Conservation (phyloP, 2,888 invertebrate genomes). For the Acheta domesticus region DNA sequence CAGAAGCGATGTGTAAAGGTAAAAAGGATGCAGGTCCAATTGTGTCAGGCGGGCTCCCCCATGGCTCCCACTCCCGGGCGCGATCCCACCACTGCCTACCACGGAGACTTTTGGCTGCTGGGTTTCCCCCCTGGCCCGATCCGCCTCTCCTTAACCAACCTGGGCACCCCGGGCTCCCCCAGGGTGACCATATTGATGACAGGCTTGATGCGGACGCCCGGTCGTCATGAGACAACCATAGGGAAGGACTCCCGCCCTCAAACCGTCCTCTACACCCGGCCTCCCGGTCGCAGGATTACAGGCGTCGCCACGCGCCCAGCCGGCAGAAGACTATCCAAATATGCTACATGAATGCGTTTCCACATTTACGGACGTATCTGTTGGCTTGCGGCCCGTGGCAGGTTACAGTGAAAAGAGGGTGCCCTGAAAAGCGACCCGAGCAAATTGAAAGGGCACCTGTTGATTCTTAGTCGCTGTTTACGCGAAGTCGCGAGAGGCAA, state of each 20-base stretch:
- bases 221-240: too few species aligned
- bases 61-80: constrained; percentile 91
- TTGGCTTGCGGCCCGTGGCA: too few species aligned
- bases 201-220: too few species aligned
- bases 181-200: too few species aligned
- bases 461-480: too few species aligned
- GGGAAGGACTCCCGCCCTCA: constrained; percentile 80
- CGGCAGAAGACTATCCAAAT: background rate
- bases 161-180: constrained; percentile 70
- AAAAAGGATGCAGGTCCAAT: constrained; percentile 69
- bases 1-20: too few species aligned
- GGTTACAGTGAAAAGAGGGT: too few species aligned
- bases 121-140: constrained; percentile 77
- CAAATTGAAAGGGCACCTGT: too few species aligned
- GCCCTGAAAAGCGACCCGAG: too few species aligned
- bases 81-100: constrained; percentile 98
- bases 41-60: constrained; percentile 78
- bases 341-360: too few species aligned
- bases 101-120: constrained; percentile 99
- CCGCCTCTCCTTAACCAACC: constrained; percentile 82
- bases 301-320: constrained; percentile 6
- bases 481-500: too few species aligned
- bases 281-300: background rate
- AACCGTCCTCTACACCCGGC: constrained; percentile 66
- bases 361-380: too few species aligned